Percentiles rank a stretch among this genome's conserved stretches.
Conservation (phyloP, 2,888 invertebrate species). For the Tuta absoluta region DNA sequence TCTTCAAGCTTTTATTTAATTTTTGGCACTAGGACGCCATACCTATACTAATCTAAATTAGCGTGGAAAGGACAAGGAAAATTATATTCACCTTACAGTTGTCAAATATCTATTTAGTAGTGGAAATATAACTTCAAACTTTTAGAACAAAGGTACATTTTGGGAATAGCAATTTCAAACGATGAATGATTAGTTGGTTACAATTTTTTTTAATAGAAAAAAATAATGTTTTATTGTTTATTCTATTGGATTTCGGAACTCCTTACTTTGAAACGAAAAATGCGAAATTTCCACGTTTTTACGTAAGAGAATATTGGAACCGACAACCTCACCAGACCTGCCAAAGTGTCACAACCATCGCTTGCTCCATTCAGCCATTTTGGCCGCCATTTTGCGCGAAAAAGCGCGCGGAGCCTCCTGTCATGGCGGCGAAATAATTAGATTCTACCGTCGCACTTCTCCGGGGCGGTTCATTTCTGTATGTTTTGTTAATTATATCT, state of each 20-base stretch:
- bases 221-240: neutral
- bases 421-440: constrained; percentile 78
- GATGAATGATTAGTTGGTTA: too few relatives aligned
- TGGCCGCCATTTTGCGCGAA: constrained; percentile 61
- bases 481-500: constrained; percentile 77
- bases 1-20: too few relatives aligned
- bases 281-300: neutral
- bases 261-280: neutral
- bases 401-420: constrained; percentile 73
- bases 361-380: constrained; percentile 50
- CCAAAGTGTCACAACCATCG: constrained; percentile 18
- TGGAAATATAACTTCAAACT: too few relatives aligned
- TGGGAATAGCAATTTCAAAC: too few relatives aligned
- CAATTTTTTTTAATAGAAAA: too few relatives aligned
- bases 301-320: constrained; percentile 9
- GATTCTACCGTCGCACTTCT: constrained; percentile 67
- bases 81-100: too few relatives aligned
- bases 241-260: neutral
- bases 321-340: constrained; percentile 41
- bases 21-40: too few relatives aligned
- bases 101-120: too few relatives aligned
- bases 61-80: too few relatives aligned
- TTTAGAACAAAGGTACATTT: too few relatives aligned
- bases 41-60: too few relatives aligned
- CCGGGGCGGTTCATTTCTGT: constrained; percentile 66